These are phyloP conservation scores for Bactericera cockerelli DNA, from an alignment of 1,140 invertebrate genomes.

Conservation along the genomic window DNA sequence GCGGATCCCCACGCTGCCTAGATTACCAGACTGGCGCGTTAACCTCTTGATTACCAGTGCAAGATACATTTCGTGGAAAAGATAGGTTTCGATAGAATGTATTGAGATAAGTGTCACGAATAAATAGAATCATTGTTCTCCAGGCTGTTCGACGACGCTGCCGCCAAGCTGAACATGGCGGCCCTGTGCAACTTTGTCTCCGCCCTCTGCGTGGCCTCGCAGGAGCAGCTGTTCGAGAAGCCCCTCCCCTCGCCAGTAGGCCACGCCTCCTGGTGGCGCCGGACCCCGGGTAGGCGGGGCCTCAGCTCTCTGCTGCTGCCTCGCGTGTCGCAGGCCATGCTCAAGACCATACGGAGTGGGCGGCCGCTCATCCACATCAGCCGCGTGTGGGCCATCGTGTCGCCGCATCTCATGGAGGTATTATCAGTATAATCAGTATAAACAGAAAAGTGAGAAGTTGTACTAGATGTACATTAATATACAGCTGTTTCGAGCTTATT, in stretches of 20 bases:
- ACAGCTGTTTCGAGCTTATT: too few species aligned
- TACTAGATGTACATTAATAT: too few species aligned
- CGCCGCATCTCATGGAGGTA: slow-evolving; percentile 84
- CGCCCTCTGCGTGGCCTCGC: slow-evolving; percentile 63
- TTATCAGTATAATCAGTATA: too few species aligned
- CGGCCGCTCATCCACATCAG: slow-evolving; percentile 78
- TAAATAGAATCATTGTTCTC: too few species aligned
- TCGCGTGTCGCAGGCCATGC: slow-evolving; percentile 68
- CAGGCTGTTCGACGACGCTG: slow-evolving; percentile 65
- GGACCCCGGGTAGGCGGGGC: slow-evolving; percentile 16
- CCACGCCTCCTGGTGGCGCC: slow-evolving; percentile 15
- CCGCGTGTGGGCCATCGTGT: slow-evolving; percentile 72
- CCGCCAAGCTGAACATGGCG: slow-evolving; percentile 67
- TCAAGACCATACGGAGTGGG: slow-evolving; percentile 71
- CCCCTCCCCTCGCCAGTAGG: slow-evolving; percentile 12
- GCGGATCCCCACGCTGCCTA: too few species aligned
- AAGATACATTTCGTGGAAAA: too few species aligned
- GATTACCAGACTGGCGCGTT: too few species aligned
- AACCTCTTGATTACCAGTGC: too few species aligned
- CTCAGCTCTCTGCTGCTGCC: slow-evolving; percentile 38
- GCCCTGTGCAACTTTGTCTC: slow-evolving; percentile 65
- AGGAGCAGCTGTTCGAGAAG: slow-evolving; percentile 48
- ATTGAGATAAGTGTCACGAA: too few species aligned
- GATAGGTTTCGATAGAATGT: too few species aligned
- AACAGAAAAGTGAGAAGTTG: too few species aligned